phyloP scores from a whole-genome alignment of 2,797 vertebrate species.

The Streptopelia turtur region DNA sequence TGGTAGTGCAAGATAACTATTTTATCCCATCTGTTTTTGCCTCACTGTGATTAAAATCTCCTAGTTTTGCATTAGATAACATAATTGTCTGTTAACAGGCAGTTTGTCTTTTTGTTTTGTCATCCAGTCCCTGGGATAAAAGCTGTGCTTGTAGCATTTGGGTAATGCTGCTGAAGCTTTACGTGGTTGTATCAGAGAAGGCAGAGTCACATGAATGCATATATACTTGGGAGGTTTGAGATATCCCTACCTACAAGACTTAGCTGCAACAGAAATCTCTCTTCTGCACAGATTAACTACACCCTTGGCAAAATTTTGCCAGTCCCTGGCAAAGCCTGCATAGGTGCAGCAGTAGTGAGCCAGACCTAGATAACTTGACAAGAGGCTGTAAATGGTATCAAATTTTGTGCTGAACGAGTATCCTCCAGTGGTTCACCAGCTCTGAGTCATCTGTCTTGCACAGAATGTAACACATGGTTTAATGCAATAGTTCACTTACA shows the following conservation, averaged over 20 bases:
- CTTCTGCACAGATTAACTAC: background rate
- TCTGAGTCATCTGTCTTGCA: background rate
- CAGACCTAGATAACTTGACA: background rate
- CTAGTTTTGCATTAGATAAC: background rate
- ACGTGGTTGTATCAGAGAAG: rapidly evolving
- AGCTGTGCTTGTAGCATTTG: background rate
- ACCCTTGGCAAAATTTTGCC: background rate
- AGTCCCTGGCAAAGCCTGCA: background rate
- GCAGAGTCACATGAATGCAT: background rate
- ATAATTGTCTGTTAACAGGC: background rate
- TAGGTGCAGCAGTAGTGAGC: background rate
- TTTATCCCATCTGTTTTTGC: background rate
- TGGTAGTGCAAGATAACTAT: background rate
- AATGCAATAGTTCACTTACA: background rate
- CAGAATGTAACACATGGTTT: background rate
- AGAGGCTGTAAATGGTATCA: background rate
- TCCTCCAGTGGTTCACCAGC: background rate
- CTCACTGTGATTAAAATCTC: background rate
- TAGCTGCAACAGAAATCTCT: background rate
- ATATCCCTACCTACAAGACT: background rate
- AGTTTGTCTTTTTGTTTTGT: background rate
- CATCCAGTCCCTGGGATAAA: background rate
- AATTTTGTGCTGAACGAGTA: background rate
- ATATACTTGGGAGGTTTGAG: background rate
- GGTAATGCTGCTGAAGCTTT: background rate